phyloP scores from a whole-genome alignment of 1,140 invertebrate genomes.

The Dendroctonus ponderosae region DNA sequence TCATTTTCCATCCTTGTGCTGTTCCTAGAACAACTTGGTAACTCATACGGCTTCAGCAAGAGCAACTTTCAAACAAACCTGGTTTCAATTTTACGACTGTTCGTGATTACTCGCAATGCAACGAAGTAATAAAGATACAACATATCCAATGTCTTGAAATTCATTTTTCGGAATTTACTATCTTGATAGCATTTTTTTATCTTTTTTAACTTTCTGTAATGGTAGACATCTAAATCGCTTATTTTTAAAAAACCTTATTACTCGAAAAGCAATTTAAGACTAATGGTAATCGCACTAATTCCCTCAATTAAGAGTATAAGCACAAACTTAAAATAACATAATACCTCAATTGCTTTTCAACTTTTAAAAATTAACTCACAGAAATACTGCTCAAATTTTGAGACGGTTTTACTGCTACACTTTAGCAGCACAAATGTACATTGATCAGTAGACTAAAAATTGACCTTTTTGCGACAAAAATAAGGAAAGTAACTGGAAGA shows the following conservation, averaged over 20 bases:
- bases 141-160: too few relatives aligned
- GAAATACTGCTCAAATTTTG: too few relatives aligned
- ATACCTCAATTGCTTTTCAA: too few relatives aligned
- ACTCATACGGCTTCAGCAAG: constrained; percentile 12
- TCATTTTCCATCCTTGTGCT: constrained; percentile 17
- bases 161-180: background rate
- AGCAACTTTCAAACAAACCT: constrained; percentile 1
- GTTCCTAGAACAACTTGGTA: constrained; percentile 30
- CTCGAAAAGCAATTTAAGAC: background rate
- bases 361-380: too few relatives aligned
- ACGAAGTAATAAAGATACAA: too few relatives aligned
- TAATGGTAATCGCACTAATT: background rate
- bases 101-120: constrained; percentile 7
- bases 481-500: too few relatives aligned
- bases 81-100: constrained; percentile 13
- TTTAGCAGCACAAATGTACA: too few relatives aligned
- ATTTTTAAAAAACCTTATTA: background rate
- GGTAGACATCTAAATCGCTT: background rate
- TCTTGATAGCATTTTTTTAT: background rate
- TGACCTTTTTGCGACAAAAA: too few relatives aligned
- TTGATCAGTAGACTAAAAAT: too few relatives aligned
- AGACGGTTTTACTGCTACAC: too few relatives aligned
- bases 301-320: background rate
- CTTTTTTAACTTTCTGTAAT: too few relatives aligned
- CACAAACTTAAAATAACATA: too few relatives aligned